Percentiles rank a stretch among this genome's conserved stretches.
Conservation (phyloP, 2,888 invertebrate species). For the Strigamia crassipes region DNA sequence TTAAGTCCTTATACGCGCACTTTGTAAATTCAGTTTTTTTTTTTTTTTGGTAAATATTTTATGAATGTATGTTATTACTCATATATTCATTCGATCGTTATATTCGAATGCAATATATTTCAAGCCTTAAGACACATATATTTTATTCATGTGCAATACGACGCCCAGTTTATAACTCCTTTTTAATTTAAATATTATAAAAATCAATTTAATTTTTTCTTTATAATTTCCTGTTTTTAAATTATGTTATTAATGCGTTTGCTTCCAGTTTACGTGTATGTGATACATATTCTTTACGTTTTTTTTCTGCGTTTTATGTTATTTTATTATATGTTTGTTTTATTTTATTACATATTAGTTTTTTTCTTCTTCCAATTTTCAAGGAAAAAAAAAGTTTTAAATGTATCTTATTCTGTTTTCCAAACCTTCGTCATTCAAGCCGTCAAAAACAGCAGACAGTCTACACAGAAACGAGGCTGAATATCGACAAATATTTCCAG, state of each 20-base stretch:
- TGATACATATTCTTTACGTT: too few species aligned
- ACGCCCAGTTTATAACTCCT: background rate
- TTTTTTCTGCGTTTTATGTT: too few species aligned
- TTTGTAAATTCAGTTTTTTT: background rate
- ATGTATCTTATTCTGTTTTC: background rate
- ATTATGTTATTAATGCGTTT: too few species aligned
- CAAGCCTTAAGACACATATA: background rate
- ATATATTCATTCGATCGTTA: constrained; percentile 1
- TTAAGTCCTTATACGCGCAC: background rate
- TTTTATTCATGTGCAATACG: background rate
- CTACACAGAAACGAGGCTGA: background rate
- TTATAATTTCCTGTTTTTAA: background rate
- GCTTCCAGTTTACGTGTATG: too few species aligned
- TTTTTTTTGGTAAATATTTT: background rate
- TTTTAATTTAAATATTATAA: constrained; percentile 7
- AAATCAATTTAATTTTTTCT: background rate
- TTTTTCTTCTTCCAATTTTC: too few species aligned
- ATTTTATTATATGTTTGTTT: too few species aligned
- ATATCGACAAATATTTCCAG: constrained; percentile 8
- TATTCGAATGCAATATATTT: constrained; percentile 5
- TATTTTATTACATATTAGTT: too few species aligned
- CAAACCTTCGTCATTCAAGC: background rate
- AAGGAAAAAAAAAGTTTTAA: background rate
- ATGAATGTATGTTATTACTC: background rate
- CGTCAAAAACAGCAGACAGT: constrained; percentile 12